Evolutionary conservation across 2,888 invertebrate genomes (phyloP), one percentile per base, ranked within the genome.

Genomic region (Labia minor): DNA sequence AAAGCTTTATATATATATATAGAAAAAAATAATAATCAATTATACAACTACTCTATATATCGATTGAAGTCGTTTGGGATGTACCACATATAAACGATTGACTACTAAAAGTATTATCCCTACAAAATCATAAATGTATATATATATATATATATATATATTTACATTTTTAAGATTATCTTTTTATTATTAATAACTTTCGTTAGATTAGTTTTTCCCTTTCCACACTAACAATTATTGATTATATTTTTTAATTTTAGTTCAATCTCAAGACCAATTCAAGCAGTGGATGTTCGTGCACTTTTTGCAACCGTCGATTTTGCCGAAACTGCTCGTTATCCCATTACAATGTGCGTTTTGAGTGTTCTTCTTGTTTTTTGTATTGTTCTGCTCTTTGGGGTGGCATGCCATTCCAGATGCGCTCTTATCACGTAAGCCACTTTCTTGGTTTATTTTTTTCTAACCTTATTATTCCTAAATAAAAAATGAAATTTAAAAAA

Each of bases 341-440:
- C 92, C 61, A 86, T 89, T 71, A 95, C 94, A 68, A 92, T 95
- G 85, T 89, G 89, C 68, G 85, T 93, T 68, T 84, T 93, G 78
- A 91, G 92, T 75, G 83, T 90, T 73, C 85, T 94, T 72, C 85
- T 94, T 70, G 87, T 92, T 19, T 86, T 95, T 65, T 93, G 94
- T 80, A 88, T 95, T 69, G 87, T 95, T 70, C 83, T 95, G 73
- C 83, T 95, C 69, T 90, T 94, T 72, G 95, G 94, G 70, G 91
- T 95, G 70, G 91, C 92, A 18, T 82, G 89, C 21, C 92, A 94
- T 78, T 93, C 92, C 18, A 85, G 94, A 65, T 92, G 93, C 74
- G 91, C 93, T 66, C 84, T 95, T 66, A 89, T 95, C 74, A 84
- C 91, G 81, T 85, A 77, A 80, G 82, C n/a, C n/a, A n/a, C n/a